phyloP scores from a whole-genome alignment of 1,140 invertebrate species.

The Drosophila nasuta region DNA sequence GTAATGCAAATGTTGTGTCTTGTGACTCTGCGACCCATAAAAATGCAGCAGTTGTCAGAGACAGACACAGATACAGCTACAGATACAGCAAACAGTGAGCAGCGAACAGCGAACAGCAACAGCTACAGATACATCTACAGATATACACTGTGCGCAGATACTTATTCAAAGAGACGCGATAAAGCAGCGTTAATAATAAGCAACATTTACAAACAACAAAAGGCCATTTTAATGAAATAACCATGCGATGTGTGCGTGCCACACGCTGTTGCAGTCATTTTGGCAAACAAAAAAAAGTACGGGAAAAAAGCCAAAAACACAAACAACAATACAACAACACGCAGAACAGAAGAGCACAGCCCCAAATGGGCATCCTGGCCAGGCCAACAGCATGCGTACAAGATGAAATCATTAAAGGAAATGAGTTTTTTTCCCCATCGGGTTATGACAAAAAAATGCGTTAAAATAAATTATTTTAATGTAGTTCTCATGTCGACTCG shows the following conservation, averaged over 20 bases:
- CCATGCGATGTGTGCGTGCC: conserved; percentile 70
- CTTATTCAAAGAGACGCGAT: conserved; percentile 58
- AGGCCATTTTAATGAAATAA: conserved; percentile 84
- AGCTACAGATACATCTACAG: conserved; percentile 22
- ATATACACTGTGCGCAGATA: conserved; percentile 27
- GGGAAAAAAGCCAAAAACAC: conserved; percentile 11
- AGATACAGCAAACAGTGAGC: background rate
- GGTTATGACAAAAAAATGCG: conserved; percentile 83
- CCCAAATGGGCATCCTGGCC: conserved; percentile 36
- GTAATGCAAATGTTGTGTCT: conserved; percentile 82
- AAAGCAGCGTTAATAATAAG: conserved; percentile 79
- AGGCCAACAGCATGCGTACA: conserved; percentile 69
- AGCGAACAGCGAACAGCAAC: background rate
- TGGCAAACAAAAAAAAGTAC: background rate
- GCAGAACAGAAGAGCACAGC: conserved; percentile 6
- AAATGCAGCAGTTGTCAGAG: conserved; percentile 59
- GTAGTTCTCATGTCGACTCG: conserved; percentile 78
- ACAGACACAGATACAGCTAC: conserved; percentile 22
- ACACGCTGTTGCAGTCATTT: conserved; percentile 44
- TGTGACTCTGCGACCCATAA: conserved; percentile 59
- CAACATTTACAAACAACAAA: conserved; percentile 83
- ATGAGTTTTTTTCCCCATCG: conserved; percentile 82
- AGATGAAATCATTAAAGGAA: conserved; percentile 84
- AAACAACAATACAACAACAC: conserved; percentile 8
- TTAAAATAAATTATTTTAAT: conserved; percentile 84